Evolutionary conservation across 2,113 vertebrate genomes (phyloP), one percentile per base, ranked within the genome.

Genomic region (Hypocryptadius cinnamomeus): DNA sequence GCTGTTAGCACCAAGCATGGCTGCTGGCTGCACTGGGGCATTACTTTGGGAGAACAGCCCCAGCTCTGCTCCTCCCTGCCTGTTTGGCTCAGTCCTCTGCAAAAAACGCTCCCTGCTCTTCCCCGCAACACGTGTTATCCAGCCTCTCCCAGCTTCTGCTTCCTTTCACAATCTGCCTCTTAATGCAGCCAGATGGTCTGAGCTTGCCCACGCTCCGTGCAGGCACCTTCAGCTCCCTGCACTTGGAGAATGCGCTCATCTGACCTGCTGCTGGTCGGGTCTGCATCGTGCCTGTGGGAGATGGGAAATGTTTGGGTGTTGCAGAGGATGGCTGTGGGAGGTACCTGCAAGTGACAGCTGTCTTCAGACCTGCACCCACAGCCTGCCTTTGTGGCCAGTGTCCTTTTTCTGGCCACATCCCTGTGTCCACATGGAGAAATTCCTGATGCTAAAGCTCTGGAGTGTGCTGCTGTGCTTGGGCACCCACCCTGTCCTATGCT

Each of bases 161-260:
- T 92, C 95, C 91, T 96, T 84, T 89, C 65, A 40, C 89, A 88
- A 87, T 93, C 91, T 92, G 95, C 81, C 71, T 92, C 44, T 66
- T 31, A 45, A 25, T 48, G 87, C 79, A 91, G 89, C 85, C 94
- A 96, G 93, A 91, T 96, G 95, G 94, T 94, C 91, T 64, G 87
- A 40, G 35, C 74, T 93, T 40, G 10, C 96, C 94, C 87, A 93
- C 89, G 2, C 82, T 79, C n/a, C 56, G 17, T 0, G 0, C 35
- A 77, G 86, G 72, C 81, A 95, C 87, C 82, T 83, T 47, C 93
- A 90, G 82, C 79, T 92, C 68, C 54, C 60, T 21, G 47, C 0
- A 0, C 68, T 69, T n/a, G 56, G 84, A 47, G 80, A 61, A 72
- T 0, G 7, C 0, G 16, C 87, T 86, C 5, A 4, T 23, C 61